A percentile compares a stretch with the other conserved stretches of the same genome.
Evolutionary conservation across 2,797 vertebrate genomes (phyloP).

Genomic region (Heteromormyrus szaboi): DNA sequence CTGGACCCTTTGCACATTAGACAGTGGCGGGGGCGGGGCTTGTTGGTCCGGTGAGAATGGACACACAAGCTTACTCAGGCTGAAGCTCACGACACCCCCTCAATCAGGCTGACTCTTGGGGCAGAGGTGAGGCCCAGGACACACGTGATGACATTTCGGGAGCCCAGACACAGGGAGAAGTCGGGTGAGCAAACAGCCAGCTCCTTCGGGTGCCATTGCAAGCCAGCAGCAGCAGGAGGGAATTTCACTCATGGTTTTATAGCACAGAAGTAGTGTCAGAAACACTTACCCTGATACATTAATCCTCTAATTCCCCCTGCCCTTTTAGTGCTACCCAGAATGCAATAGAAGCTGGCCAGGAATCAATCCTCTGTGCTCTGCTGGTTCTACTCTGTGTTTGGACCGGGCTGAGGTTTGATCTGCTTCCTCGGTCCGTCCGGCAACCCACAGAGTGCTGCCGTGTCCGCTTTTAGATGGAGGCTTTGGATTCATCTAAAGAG

Average conservation of each 20-base stretch:
- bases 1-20: not conserved
- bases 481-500: not conserved
- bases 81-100: not conserved
- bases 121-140: not conserved
- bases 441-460: not conserved
- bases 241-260: not conserved
- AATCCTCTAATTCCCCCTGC: not conserved
- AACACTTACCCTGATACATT: not conserved
- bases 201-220: not conserved
- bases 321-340: not conserved
- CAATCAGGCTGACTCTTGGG: not conserved
- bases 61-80: not conserved
- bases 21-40: not conserved
- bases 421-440: not conserved
- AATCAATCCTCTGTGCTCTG: not conserved
- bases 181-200: not conserved
- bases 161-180: not conserved
- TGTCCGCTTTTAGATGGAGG: not conserved
- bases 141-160: not conserved
- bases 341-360: not conserved
- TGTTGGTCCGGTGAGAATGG: not conserved
- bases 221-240: not conserved
- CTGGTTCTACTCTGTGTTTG: not conserved
- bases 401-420: not conserved
- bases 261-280: not conserved